Evolutionary conservation across 2,888 invertebrate species (phyloP), one percentile per base, ranked within the genome.

Genomic region (Frankliniella fusca): DNA sequence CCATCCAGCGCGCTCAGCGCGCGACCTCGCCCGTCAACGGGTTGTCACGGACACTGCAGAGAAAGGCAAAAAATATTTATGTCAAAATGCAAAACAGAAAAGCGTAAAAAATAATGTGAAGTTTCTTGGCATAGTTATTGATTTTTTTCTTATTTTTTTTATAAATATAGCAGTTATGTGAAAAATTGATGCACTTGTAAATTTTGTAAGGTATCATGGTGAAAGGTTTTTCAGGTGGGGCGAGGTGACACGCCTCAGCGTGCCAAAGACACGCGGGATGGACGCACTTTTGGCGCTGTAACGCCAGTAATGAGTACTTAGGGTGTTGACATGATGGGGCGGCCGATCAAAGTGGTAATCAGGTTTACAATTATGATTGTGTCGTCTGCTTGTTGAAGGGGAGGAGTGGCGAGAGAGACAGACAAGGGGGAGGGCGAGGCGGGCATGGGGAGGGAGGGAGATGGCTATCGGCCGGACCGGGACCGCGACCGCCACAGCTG

Each of bases 401-500:
- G 61, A n/a, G 54, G 8, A 54, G 54, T 12, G 54, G 38, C 38
- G 38, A 38, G 38, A 38, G 38, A 38, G 38, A n/a, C n/a, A n/a
- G n/a, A n/a, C n/a, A n/a, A n/a, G 3, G 61, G 61, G 61, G 18
- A 61, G 61, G 15, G 18, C 61, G 61, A 15, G 61, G 61, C n/a
- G 20, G 61, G 61, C 61, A n/a, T 61, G 18, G 15, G 18, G 61
- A 61, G 15, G 18, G 61, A 61, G 23, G 23, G 23, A 12, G 70
- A 76, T 76, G 23, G 23, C 70, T 76, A 76, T 76, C 70, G 70
- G 38, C 38, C 38, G n/a, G n/a, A 23, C 23, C 70, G 8, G 23
- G 23, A 23, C 70, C 27, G 70, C 70, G 70, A 12, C 70, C 70
- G 70, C 70, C 70, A 23, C 70, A 76, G 70, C 70, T 76, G 70